These are phyloP conservation scores for Microctonus aethiopoides DNA, from an alignment of 2,888 invertebrate genomes.

Conservation along the genomic window DNA sequence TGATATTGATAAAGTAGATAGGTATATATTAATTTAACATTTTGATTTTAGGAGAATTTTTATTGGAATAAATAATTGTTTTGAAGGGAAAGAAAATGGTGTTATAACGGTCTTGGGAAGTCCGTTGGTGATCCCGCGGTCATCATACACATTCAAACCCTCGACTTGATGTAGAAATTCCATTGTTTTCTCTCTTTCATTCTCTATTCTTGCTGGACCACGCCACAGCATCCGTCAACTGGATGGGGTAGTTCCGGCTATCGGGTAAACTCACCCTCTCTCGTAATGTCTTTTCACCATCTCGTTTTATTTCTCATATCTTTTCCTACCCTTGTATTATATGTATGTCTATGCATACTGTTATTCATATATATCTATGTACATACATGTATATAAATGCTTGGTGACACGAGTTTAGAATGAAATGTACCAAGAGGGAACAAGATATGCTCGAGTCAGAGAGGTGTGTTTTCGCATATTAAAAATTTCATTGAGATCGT, in stretches of 20 bases:
- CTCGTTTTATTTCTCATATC: conserved; percentile 6
- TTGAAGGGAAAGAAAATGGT: background rate
- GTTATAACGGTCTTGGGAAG: conserved; percentile 45
- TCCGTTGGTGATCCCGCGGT: conserved; percentile 47
- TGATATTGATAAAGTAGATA: background rate
- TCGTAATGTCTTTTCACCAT: background rate
- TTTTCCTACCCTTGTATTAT: conserved; percentile 9
- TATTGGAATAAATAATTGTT: conserved; percentile 3
- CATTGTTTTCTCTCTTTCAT: conserved; percentile 33
- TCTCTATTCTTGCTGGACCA: conserved; percentile 24
- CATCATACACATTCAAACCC: conserved; percentile 41
- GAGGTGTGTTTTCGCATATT: conserved; percentile 15
- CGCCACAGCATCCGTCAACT: conserved; percentile 42
- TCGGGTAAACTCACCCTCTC: conserved; percentile 17
- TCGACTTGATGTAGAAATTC: conserved; percentile 38
- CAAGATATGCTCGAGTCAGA: background rate
- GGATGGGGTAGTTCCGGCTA: conserved; percentile 34
- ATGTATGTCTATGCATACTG: background rate
- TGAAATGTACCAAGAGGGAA: conserved; percentile 16
- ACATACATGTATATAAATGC: background rate
- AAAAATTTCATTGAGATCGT: conserved; percentile 18
- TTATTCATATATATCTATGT: background rate
- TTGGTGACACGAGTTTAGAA: conserved; percentile 16
- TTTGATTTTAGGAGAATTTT: background rate
- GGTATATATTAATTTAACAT: background rate